Base-by-base conservation (phyloP, 2,888 invertebrate species). In the Agelastica alni region DNA sequence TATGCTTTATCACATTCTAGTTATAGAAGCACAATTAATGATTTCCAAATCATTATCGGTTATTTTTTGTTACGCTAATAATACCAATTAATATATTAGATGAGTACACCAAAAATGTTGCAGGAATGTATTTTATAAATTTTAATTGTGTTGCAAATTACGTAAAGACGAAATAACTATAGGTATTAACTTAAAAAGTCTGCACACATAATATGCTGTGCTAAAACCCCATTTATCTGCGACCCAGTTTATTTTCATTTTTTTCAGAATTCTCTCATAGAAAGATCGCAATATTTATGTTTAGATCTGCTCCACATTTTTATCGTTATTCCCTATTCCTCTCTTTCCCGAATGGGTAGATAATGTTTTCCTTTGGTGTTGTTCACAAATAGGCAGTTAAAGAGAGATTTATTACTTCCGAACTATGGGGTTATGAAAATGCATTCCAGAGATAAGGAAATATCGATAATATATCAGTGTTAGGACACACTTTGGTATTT, bases 371-470 rank as follows among this genome's bases (percentile, higher is more conserved):
- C 46, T 16, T 36, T 26, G 37, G 28, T 34, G 46, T 46, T 46
- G 36, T 46, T 34, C 46, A 46, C 46, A 46, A 46, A 46, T 46
- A 37, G 36, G 46, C 46, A 37, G 26, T 46, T 45, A 46, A 17
- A 46, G 46, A n/a, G 26, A 28, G 36, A 46, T 46, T 46, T 46
- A 46, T 46, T 6, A 12, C 36, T 37, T 37, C 37, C 28, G 26
- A 28, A 36, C 46, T 26, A 46, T 17, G 22, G 45, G 44, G 34
- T 34, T 45, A 45, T 45, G 45, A 45, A 45, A 46, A 46, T 37
- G 46, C 37, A 46, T 46, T 4, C 1, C 3, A 16, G 5, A 28
- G 46, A 46, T 46, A 46, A 37, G 46, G 6, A 17, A 26, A 30
- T 37, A 37, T 37, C 26, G 36, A 26, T 46, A 37, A 10, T 26